Evolutionary conservation across 1,140 invertebrate genomes (phyloP), one percentile per base, ranked within the genome.

Genomic region (Maniola jurtina): DNA sequence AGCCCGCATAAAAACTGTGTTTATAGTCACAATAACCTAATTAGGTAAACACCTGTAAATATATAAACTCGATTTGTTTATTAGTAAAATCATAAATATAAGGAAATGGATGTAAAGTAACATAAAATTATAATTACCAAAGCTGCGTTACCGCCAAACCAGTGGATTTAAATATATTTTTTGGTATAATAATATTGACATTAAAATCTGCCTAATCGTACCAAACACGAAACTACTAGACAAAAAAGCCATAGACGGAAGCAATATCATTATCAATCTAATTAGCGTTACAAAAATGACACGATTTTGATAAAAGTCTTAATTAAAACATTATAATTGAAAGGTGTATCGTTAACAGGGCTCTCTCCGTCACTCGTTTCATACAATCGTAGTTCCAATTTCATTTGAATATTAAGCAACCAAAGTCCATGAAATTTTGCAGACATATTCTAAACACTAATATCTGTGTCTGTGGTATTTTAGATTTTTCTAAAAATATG

Each of bases 241-340:
- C 14, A 14, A 34, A 34, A 55, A 10, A 55, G n/a, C 47, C 10
- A 34, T 11, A 55, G 52, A 34, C 52, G 34, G 33, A 55, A 55
- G 52, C 52, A 55, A 34, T n/a, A 34, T 34, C 34, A 55, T 55
- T 55, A 55, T 34, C 52, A 34, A 33, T 13, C 52, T 55, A 55
- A 55, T 55, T 55, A 55, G 34, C 13, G 33, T 55, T 25, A 55
- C 52, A 34, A 55, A 55, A 55, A 55, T 55, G 25, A 34, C 1
- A 34, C 52, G 2, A 2, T n/a, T 9, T 16, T 25, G 52, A 55
- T 55, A 55, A 55, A 55, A 25, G 13, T 34, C 4, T 14, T 48
- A 48, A 54, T 52, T n/a, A 61, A 61, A 25, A 11, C n/a, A 52
- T 50, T 48, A 14, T 35, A 50, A 36, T 50, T 50, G 14, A 35